Conservation (phyloP, 2,113 vertebrate species). For the Heloderma charlesbogerti region DNA sequence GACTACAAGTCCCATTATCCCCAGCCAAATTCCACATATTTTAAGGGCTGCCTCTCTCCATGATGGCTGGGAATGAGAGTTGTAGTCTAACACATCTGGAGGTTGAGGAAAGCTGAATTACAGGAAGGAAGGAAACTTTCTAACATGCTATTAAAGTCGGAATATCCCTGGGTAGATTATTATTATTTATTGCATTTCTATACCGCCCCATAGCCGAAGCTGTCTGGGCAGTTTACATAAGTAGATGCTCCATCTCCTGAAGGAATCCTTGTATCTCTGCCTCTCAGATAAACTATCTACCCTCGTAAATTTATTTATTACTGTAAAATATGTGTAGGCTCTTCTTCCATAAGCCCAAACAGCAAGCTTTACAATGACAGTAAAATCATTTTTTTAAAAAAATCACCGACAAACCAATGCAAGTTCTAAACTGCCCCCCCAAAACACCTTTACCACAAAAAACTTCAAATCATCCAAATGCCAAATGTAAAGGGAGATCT, state of each 20-base stretch:
- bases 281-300: background rate
- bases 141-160: background rate
- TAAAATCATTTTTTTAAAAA: background rate
- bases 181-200: too few relatives aligned
- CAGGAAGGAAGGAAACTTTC: background rate
- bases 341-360: background rate
- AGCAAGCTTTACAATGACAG: too few relatives aligned
- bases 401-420: background rate
- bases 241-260: background rate
- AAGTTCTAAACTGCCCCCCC: background rate
- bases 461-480: background rate
- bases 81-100: too few relatives aligned
- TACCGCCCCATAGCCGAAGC: too few relatives aligned
- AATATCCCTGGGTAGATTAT: background rate
- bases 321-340: background rate
- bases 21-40: too few relatives aligned
- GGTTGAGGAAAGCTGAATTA: background rate
- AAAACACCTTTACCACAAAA: background rate
- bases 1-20: too few relatives aligned
- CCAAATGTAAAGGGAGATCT: background rate
- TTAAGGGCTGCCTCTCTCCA: too few relatives aligned
- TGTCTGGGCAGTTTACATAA: too few relatives aligned
- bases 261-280: background rate
- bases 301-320: background rate
- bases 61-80: too few relatives aligned